Base-by-base conservation (phyloP, 2,888 invertebrate species). In the Meloe dianella region DNA sequence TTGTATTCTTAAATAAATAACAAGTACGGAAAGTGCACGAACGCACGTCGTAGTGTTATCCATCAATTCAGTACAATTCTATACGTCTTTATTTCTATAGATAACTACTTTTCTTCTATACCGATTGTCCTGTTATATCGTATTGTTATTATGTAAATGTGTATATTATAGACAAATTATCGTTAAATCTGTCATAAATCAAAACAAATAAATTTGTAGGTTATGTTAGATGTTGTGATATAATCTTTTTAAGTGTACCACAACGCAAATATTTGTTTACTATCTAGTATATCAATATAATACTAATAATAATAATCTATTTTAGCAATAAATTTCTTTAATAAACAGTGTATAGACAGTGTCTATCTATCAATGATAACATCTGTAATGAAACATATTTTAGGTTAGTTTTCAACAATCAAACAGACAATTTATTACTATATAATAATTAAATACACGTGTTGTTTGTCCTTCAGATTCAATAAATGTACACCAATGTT, bases 231-330 rank as follows among this genome's bases (percentile, higher is more conserved):
- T 64, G 47, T 69, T 66, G 72, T 76, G 76, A 75, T 75, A 73
- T 75, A 76, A 75, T 76, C 72, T 71, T 62, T 70, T 69, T n/a
- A 71, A 71, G 72, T 68, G 72, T 65, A 64, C 66, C 70, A 62
- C 51, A 71, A 64, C 65, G 74, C 70, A 75, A 75, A 76, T 75
- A 75, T 76, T 76, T 72, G 74, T 72, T 66, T 76, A 68, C 66
- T 71, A 70, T n/a, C n/a, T n/a, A n/a, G 73, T 72, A 69, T 70
- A 72, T 63, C 47, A 68, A 63, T 64, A 70, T 51, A 61, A 59
- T 20, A 62, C n/a, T n/a, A n/a, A 62, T 61, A 35, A 41, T 29
- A 57, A n/a, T 65, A 51, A 51, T 20, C 22, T 9, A 63, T 67
- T 56, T 63, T 61, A 61, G 57, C 65, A 64, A 58, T 65, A 65